Base-by-base conservation (phyloP, 2,888 invertebrate genomes). In the Asteroscopus sphinx region DNA sequence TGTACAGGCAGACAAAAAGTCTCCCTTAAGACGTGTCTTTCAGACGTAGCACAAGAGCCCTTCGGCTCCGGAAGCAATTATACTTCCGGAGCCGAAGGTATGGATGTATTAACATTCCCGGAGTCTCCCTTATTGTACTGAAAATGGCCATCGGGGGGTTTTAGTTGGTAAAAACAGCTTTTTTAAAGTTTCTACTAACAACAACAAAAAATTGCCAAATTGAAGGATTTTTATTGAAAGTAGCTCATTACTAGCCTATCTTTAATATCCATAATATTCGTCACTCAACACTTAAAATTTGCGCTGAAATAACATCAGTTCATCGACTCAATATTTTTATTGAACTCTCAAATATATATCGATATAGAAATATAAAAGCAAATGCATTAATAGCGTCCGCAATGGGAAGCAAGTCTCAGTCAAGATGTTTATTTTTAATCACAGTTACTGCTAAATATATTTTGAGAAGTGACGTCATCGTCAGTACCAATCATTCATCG, bases 361-460 rank as follows among this genome's bases (percentile, higher is more conserved):
- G 16, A 41, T 37, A 55, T 54, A 44, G 47, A 41, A 12, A 17
- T 45, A 48, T 45, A 52, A 51, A 25, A 49, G 26, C 48, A 28
- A 54, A 53, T 36, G 41, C 46, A 42, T 41, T 51, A 54, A 51
- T 47, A 58, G 54, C 66, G 42, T 40, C 66, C 66, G 54, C 58
- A 70, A 54, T 55, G 37, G 36, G 52, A 59, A 65, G 45, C 26
- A 30, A 44, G 26, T 57, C 30, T n/a, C 41, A 25, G 48, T 48
- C 49, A 46, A 64, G 41, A 36, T 44, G 49, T 67, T 70, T 73
- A 70, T 73, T 76, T 62, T 59, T 57, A 57, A 59, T 59, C 66
- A 44, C 63, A 53, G 73, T 61, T 56, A 42, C 54, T 42, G 41
- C 12, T 57, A 39, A 46, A 58, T 55, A 46, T 61, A 67, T 60